Conservation (phyloP, 2,797 vertebrate species). For the Phylloscopus collybita region DNA sequence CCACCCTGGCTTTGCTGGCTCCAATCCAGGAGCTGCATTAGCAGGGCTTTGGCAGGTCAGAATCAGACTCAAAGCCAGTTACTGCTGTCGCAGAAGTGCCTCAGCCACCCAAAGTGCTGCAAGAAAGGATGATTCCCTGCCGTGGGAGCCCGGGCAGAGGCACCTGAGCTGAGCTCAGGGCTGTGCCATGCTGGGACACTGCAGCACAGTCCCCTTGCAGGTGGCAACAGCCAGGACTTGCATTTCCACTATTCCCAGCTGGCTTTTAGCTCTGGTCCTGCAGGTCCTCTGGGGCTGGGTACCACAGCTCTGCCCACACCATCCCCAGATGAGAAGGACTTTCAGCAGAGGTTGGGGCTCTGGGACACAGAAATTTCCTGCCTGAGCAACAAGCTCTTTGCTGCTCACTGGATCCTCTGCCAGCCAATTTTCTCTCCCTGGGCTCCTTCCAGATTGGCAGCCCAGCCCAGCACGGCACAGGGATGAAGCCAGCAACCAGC, state of each 20-base stretch:
- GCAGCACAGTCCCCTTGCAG: neutral
- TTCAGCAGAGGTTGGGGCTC: neutral
- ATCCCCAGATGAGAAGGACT: rapidly evolving
- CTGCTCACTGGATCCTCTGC: neutral
- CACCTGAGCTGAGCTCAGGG: neutral
- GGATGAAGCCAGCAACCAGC: conserved; percentile 9
- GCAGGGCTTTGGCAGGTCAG: neutral
- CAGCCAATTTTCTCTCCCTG: conserved; percentile 24
- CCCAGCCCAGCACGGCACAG: neutral
- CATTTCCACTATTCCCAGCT: rapidly evolving
- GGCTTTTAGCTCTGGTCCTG: neutral
- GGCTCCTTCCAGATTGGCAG: neutral
- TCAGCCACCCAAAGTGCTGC: neutral
- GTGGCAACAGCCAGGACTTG: neutral
- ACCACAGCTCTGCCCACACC: neutral
- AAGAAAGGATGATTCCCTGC: neutral
- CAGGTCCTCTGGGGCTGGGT: neutral
- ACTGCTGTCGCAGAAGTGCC: neutral
- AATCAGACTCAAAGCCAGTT: neutral
- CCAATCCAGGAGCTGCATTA: neutral
- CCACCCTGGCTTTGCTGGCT: neutral
- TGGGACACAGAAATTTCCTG: neutral
- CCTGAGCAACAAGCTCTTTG: neutral
- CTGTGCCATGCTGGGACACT: neutral
- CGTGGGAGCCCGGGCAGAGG: rapidly evolving